These are phyloP conservation scores for Ranitomeya imitator DNA, from an alignment of 2,113 vertebrate genomes.

Conservation along the genomic window DNA sequence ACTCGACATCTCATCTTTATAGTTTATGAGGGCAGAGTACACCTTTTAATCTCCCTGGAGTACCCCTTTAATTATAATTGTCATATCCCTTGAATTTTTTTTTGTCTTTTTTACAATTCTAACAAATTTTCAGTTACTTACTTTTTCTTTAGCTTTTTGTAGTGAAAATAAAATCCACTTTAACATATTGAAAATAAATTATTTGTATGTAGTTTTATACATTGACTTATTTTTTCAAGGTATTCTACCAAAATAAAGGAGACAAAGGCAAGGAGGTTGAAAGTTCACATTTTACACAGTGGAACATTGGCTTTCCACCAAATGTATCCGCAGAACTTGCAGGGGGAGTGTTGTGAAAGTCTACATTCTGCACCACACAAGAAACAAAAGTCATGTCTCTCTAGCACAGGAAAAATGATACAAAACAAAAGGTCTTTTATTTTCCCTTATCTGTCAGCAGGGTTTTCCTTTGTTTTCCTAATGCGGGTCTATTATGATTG, in stretches of 20 bases:
- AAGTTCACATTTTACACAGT: constrained; percentile 36
- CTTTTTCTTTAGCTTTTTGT: too few relatives aligned
- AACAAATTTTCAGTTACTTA: too few relatives aligned
- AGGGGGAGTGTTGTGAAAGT: not conserved
- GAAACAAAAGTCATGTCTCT: constrained; percentile 17
- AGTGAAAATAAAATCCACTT: not conserved
- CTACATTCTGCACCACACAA: constrained; percentile 17
- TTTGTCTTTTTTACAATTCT: too few relatives aligned
- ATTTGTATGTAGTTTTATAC: not conserved
- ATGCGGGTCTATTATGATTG: constrained; percentile 13
- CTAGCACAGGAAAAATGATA: constrained; percentile 29
- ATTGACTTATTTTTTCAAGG: not conserved
- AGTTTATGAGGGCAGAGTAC: too few relatives aligned
- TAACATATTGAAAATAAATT: not conserved
- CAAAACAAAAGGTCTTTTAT: constrained; percentile 40
- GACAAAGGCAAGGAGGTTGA: constrained; percentile 9
- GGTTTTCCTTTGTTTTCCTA: constrained; percentile 42
- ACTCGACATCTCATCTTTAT: too few relatives aligned
- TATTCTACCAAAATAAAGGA: constrained; percentile 25
- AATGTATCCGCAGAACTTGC: constrained; percentile 29
- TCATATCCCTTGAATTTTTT: too few relatives aligned
- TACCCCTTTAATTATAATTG: too few relatives aligned
- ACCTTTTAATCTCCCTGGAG: too few relatives aligned
- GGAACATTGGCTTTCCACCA: constrained; percentile 41
- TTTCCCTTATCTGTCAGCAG: constrained; percentile 38